Evolutionary conservation across 2,888 invertebrate species (phyloP), one percentile per base, ranked within the genome.

Genomic region (Synergus japonicus): DNA sequence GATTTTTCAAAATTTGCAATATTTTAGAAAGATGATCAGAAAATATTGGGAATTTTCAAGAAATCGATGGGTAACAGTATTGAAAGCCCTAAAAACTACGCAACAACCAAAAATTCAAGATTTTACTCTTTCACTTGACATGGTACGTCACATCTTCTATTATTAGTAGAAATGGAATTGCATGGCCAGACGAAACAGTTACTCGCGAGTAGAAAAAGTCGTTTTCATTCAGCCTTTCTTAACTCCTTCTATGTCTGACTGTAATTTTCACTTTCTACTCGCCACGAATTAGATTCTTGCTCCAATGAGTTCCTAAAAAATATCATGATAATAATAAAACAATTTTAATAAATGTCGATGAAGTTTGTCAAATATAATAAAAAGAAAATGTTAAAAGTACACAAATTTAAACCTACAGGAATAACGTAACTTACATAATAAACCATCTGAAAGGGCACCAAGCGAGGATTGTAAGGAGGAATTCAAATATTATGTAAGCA

Each of bases 381-480:
- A 29, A 13, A 63, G 63, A 13, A 4, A 63, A 22, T 67, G 10
- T 43, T 22, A n/a, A 73, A 73, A 73, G 15, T n/a, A n/a, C 29
- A 37, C 37, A 41, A 54, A 73, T 73, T 73, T 73, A 58, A 73
- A 73, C 73, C 73, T 54, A 29, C 73, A 73, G 73, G 73, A 73
- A 73, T 73, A 73, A 73, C 73, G 73, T 73, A 73, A 73, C 73
- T 73, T 73, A 73, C 73, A 73, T 73, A 73, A 73, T 73, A 73
- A 73, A 73, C 37, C 73, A 73, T 73, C 73, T 73, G 54, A 73
- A 73, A 73, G 73, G 73, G 37, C 73, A 73, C 37, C 73, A 73
- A 41, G 73, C 73, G 4, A 73, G 73, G 73, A 73, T 73, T 58
- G 73, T 73, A 73, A 73, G 49, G 73, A 73, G 73, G 73, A 73